Evolutionary conservation across 2,888 invertebrate species (phyloP).

Genomic region (Eurytoma adleriae): DNA sequence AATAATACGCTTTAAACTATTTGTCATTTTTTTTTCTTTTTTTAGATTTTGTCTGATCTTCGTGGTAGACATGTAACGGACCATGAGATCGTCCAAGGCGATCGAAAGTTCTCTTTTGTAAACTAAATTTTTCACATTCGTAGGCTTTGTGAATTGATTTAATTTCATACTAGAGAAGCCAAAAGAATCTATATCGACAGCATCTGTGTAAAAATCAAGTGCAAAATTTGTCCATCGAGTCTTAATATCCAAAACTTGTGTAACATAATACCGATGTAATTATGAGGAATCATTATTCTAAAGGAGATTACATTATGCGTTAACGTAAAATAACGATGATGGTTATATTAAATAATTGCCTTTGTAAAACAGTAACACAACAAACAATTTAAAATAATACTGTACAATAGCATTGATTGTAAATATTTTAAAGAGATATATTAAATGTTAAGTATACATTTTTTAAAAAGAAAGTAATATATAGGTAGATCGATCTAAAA

Average conservation of each 20-base stretch:
- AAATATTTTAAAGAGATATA: slow-evolving; percentile 71
- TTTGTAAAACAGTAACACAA: slow-evolving; percentile 73
- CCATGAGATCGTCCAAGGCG: slow-evolving; percentile 26
- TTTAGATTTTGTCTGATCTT: neutral
- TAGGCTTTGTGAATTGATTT: slow-evolving; percentile 44
- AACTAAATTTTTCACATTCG: slow-evolving; percentile 27
- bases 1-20: neutral
- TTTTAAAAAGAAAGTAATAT: slow-evolving; percentile 76
- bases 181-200: slow-evolving; percentile 25
- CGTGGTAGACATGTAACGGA: slow-evolving; percentile 19
- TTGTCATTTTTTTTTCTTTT: neutral
- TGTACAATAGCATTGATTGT: slow-evolving; percentile 74
- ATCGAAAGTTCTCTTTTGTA: slow-evolving; percentile 25
- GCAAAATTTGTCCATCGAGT: slow-evolving; percentile 49
- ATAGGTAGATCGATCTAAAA: slow-evolving; percentile 72
- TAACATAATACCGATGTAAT: slow-evolving; percentile 65
- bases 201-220: slow-evolving; percentile 39
- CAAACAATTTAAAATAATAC: slow-evolving; percentile 67
- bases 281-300: slow-evolving; percentile 67
- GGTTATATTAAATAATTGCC: slow-evolving; percentile 75
- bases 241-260: slow-evolving; percentile 52
- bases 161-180: slow-evolving; percentile 24
- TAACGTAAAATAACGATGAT: slow-evolving; percentile 68
- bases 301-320: slow-evolving; percentile 67
- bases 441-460: slow-evolving; percentile 76